Percentiles rank a stretch among this genome's conserved stretches.
Conservation (phyloP, 2,888 invertebrate species). For the Diarsia dahlii region DNA sequence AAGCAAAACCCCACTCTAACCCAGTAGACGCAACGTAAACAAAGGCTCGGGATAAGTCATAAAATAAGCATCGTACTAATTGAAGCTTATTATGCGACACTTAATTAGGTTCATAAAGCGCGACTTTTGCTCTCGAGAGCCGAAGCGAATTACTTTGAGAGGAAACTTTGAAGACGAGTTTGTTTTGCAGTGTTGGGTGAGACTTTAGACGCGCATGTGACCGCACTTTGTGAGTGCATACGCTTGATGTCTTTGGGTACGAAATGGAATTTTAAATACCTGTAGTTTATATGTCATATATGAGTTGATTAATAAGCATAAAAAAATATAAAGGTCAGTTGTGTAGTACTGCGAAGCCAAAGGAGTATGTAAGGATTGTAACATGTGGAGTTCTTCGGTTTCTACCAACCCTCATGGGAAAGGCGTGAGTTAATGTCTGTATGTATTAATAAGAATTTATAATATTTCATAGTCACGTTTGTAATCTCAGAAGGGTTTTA, state of each 20-base stretch:
- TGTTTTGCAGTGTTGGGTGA: conserved; percentile 54
- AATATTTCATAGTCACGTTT: background rate
- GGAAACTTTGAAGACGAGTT: conserved; percentile 64
- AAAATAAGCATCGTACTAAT: conserved; percentile 70
- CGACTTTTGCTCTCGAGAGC: conserved; percentile 70
- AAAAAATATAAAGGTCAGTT: too few relatives aligned
- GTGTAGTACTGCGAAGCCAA: too few relatives aligned
- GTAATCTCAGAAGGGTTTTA: background rate
- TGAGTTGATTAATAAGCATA: background rate
- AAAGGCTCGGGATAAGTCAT: conserved; percentile 65
- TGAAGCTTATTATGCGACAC: conserved; percentile 73
- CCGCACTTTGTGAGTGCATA: conserved; percentile 12
- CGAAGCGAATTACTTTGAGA: conserved; percentile 66
- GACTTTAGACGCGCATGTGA: conserved; percentile 33
- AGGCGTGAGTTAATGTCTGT: background rate
- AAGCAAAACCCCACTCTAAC: conserved; percentile 32
- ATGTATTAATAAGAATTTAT: background rate
- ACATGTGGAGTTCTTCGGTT: too few relatives aligned
- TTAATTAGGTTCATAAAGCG: conserved; percentile 73
- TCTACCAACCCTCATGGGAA: too few relatives aligned
- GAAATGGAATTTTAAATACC: conserved; percentile 19
- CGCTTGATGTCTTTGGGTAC: background rate
- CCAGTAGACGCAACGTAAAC: conserved; percentile 60
- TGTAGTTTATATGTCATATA: background rate
- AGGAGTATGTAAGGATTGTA: too few relatives aligned